phyloP scores from a whole-genome alignment of 2,113 vertebrate species.

The Psilopogon haemacephalus region DNA sequence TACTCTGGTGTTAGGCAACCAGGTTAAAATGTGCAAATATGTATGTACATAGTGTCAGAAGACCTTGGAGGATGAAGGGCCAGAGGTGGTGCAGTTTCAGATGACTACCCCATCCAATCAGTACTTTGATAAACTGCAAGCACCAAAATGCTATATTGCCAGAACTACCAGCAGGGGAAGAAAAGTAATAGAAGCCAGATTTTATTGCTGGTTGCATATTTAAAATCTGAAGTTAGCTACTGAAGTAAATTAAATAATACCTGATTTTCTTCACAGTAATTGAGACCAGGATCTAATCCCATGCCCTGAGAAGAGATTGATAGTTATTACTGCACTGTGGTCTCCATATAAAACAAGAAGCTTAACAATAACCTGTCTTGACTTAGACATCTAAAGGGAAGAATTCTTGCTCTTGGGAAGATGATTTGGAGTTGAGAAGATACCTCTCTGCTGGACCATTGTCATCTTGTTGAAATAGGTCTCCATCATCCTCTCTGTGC shows the following conservation, averaged over 20 bases:
- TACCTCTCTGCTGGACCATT: neutral
- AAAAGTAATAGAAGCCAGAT: neutral
- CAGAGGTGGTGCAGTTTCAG: neutral
- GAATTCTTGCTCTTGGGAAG: neutral
- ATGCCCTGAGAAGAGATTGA: neutral
- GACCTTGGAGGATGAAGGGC: neutral
- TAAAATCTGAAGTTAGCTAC: conserved; percentile 12
- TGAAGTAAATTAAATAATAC: conserved; percentile 29
- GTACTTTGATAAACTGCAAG: neutral
- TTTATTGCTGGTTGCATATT: neutral
- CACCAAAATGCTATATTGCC: neutral
- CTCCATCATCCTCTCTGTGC: neutral
- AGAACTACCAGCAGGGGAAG: neutral
- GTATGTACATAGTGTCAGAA: neutral
- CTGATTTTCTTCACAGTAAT: conserved; percentile 23
- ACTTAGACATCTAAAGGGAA: neutral
- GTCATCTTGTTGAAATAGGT: conserved; percentile 20
- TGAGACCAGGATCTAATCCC: conserved; percentile 15
- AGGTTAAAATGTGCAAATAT: neutral
- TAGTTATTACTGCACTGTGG: neutral
- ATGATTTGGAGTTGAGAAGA: neutral
- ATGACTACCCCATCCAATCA: neutral
- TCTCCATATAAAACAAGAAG: neutral
- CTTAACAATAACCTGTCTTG: neutral
- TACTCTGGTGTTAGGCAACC: neutral